Evolutionary conservation across 2,888 invertebrate species (phyloP).

Genomic region (Archaeoteleia sp.): DNA sequence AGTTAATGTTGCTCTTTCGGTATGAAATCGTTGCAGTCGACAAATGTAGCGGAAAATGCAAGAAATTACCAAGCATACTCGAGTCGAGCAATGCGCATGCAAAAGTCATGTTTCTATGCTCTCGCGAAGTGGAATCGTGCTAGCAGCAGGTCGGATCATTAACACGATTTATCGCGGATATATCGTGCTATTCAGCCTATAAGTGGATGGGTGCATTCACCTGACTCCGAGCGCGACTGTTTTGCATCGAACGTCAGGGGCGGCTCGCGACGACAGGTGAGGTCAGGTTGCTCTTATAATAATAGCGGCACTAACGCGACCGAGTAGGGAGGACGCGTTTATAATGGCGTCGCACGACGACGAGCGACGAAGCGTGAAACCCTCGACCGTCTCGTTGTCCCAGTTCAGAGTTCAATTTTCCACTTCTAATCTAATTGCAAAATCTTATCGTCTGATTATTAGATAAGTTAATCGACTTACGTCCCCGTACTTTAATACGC

Average conservation of each 20-base stretch:
- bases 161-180: too few relatives aligned
- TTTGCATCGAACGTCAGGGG: conserved; percentile 38
- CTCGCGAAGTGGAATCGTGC: too few relatives aligned
- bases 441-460: conserved; percentile 32
- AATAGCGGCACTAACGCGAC: conserved; percentile 34
- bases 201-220: conserved; percentile 30
- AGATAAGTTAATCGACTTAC: conserved; percentile 27
- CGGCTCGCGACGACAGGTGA: conserved; percentile 47
- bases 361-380: conserved; percentile 31
- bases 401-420: conserved; percentile 41
- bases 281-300: conserved; percentile 37
- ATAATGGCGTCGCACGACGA: conserved; percentile 29
- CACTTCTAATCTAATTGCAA: conserved; percentile 34
- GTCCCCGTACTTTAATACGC: conserved; percentile 10
- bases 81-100: too few relatives aligned
- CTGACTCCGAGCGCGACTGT: conserved; percentile 14
- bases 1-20: too few relatives aligned
- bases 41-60: too few relatives aligned
- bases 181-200: conserved; percentile 17
- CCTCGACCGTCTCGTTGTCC: conserved; percentile 24
- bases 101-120: too few relatives aligned
- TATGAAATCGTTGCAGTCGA: too few relatives aligned
- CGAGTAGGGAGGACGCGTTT: conserved; percentile 23
- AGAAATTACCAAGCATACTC: too few relatives aligned
- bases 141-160: too few relatives aligned